These are phyloP conservation scores for Cyclophora punctaria DNA, from an alignment of 2,888 invertebrate genomes.

Conservation along the genomic window DNA sequence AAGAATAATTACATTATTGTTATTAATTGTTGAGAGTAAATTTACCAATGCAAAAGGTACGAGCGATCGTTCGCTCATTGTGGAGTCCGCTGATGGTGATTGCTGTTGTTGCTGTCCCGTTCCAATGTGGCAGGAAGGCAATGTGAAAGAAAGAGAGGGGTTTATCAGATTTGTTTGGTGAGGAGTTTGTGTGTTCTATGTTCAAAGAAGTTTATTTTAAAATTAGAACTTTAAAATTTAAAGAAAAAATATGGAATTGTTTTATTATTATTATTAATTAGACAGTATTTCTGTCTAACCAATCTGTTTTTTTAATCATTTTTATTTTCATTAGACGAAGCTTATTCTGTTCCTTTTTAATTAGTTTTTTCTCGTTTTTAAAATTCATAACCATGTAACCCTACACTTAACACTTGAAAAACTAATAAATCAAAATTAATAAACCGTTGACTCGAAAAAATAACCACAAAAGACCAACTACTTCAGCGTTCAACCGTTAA, in stretches of 20 bases:
- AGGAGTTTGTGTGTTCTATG: neutral
- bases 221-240: too few relatives aligned
- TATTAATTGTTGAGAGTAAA: slow-evolving; percentile 63
- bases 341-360: too few relatives aligned
- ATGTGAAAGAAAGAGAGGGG: slow-evolving; percentile 53
- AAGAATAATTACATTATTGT: slow-evolving; percentile 63
- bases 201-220: neutral
- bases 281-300: too few relatives aligned
- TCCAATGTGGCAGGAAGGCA: slow-evolving; percentile 25
- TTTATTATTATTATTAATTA: too few relatives aligned
- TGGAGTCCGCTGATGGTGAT: slow-evolving; percentile 70
- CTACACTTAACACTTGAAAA: slow-evolving; percentile 43
- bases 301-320: too few relatives aligned
- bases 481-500: slow-evolving; percentile 64
- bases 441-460: slow-evolving; percentile 55
- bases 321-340: too few relatives aligned
- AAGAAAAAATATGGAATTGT: too few relatives aligned
- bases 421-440: slow-evolving; percentile 72
- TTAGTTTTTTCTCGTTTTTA: neutral
- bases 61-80: slow-evolving; percentile 70
- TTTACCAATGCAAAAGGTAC: slow-evolving; percentile 73
- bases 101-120: slow-evolving; percentile 65
- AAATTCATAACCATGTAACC: slow-evolving; percentile 40
- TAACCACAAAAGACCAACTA: slow-evolving; percentile 63
- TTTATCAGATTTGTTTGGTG: slow-evolving; percentile 3